Evolutionary conservation across 2,797 vertebrate genomes (phyloP), one percentile per base, ranked within the genome.

Genomic region (Sebastes kiyomatsui): DNA sequence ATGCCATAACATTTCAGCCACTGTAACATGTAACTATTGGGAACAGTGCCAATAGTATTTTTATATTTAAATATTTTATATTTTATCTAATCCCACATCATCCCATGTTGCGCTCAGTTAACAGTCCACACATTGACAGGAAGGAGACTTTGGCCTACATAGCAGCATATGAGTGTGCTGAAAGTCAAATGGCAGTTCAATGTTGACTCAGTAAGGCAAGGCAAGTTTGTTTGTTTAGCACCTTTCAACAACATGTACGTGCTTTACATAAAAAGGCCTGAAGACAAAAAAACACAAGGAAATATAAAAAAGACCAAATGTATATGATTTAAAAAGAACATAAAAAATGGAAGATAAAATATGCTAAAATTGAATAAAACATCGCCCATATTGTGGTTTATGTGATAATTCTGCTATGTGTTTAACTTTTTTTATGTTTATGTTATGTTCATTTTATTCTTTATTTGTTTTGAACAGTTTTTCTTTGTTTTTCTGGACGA

Each of bases 371-470:
- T 18, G 18, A 32, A 61, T n/a, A 0, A 32, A n/a, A 52, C 42
- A 46, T 42, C 6, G 38, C 38, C 14, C 14, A 16, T 42, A 16
- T 42, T 42, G 14, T 42, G 2, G 38, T 42, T 16, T 42, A 42
- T 42, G 38, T 42, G 14, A 42, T 42, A 42, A 42, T 0, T 42
- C 38, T 42, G 38, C 38, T 42, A 0, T 42, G 0, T 42, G 38
- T 42, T 42, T 42, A 14, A 42, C 38, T 42, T 42, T 42, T 42
- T 38, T 38, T 38, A 38, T 14, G 0, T 35, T 33, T 16, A 42
- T 16, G 38, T 42, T 42, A 42, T 42, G 2, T 16, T 42, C 0
- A 42, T 42, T 42, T 3, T 42, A 42, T 42, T 42, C 38, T 42
- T 42, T 42, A 42, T 42, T 42, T 42, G 14, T 42, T 42, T 42